Conservation (phyloP, 2,113 vertebrate genomes). For the Crotalus horridus region DNA sequence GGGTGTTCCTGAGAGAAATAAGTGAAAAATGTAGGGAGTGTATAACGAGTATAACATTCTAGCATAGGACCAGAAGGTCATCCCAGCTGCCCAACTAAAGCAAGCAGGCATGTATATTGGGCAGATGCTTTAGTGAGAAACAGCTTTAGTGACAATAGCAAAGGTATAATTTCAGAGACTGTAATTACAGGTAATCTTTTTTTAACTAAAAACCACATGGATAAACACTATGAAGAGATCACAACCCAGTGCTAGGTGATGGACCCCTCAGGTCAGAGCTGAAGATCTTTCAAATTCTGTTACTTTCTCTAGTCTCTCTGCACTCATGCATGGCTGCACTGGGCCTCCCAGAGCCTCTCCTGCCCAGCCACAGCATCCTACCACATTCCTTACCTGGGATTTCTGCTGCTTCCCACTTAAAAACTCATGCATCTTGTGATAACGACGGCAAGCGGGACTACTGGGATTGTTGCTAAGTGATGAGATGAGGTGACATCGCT, state of each 20-base stretch:
- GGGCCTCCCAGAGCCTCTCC: too few species aligned
- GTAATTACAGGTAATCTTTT: neutral
- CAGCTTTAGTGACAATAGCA: neutral
- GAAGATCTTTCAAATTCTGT: neutral
- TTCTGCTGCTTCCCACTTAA: neutral
- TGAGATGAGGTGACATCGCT: neutral
- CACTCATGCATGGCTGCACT: neutral
- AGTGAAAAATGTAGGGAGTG: neutral
- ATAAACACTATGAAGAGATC: neutral
- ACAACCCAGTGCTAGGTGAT: neutral
- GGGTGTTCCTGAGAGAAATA: neutral
- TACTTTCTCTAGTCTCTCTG: neutral
- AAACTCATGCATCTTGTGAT: neutral
- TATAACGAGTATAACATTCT: neutral
- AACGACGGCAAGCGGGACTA: neutral
- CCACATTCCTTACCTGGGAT: neutral
- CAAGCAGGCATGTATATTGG: neutral
- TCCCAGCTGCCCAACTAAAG: neutral
- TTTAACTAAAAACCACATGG: neutral
- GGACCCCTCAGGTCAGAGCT: neutral
- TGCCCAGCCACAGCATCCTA: neutral
- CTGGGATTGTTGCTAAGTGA: neutral
- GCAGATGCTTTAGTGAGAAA: neutral
- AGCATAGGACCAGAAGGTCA: neutral
- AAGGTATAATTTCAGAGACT: neutral